Base-by-base conservation (phyloP, 2,113 vertebrate species). In the Bujurquina vittata region DNA sequence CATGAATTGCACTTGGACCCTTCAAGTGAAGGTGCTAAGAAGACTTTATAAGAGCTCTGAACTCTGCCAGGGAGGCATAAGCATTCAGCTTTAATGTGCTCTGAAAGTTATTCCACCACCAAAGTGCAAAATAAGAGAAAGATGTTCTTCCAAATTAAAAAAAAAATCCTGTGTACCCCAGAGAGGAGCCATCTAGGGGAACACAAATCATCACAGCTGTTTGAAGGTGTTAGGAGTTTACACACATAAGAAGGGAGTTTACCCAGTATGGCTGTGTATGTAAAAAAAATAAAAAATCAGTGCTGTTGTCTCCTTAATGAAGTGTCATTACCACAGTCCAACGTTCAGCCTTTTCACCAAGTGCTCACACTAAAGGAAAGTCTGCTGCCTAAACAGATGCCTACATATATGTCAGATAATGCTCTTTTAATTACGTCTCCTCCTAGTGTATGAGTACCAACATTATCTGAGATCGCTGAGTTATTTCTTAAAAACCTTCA, bases 231-330 rank as follows among this genome's bases (percentile, higher is more conserved):
- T 65, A 3, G 43, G 23, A 14, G 62, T 65, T 65, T 43, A 5
- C 37, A 40, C 37, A 40, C 10, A 40, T 40, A 40, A 11, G 37
- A 11, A 40, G 37, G 37, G 10, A 40, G 37, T 40, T 40, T 40
- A 11, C 37, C 10, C 37, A 40, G 37, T 40, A 40, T 40, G 37
- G 37, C 37, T 11, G 11, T 40, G 10, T 40, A 40, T 40, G 37
- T 40, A 11, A 4, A 40, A 37, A 37, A 9, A 10, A n/a, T n/a
- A 37, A 37, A 2, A 7, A 35, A 8, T 35, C 6, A 63, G 61
- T 8, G 33, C 0, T 63, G 18, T 9, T 63, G 29, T 33, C 0
- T 20, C 10, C 12, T 63, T 14, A 40, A 40, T 63, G 0, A 63
- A 63, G 61, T 31, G 29, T 31, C 4, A 31, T 31, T 31, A 31